Percentiles rank a stretch among this genome's conserved stretches.
phyloP scores from a whole-genome alignment of 2,797 vertebrate genomes.

The Cynodonichthys magdalenae region DNA sequence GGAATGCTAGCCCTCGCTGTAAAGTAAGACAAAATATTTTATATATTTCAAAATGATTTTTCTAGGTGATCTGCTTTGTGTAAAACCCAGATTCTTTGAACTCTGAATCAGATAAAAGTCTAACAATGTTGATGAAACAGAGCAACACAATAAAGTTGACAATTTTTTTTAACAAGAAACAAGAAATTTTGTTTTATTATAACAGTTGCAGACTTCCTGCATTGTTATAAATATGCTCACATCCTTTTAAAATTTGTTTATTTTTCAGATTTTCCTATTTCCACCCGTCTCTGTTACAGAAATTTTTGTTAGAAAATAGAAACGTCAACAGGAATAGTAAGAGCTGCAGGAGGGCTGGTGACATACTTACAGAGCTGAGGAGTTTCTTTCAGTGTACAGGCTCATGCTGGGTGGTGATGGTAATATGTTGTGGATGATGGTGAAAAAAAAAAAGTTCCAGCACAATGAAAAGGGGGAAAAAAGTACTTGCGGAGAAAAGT shows the following conservation, averaged over 20 bases:
- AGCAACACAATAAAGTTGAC: no score
- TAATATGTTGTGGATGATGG: constrained; percentile 19
- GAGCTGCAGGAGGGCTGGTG: constrained; percentile 25
- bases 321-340: constrained; percentile 24
- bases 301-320: constrained; percentile 9
- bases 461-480: constrained; percentile 5
- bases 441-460: constrained; percentile 3
- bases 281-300: constrained; percentile 8
- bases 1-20: no score
- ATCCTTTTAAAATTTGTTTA: not conserved
- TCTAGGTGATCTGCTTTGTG: no score
- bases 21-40: no score
- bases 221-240: constrained; percentile 11
- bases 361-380: constrained; percentile 24
- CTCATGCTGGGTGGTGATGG: constrained; percentile 40
- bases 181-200: not conserved
- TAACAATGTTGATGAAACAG: no score
- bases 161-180: not conserved
- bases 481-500: constrained; percentile 3
- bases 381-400: constrained; percentile 10
- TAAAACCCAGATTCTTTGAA: no score
- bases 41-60: no score
- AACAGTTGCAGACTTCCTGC: not conserved
- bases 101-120: no score
- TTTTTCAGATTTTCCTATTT: not conserved